Conservation (phyloP, 2,888 invertebrate genomes). For the Rotaria socialis region DNA sequence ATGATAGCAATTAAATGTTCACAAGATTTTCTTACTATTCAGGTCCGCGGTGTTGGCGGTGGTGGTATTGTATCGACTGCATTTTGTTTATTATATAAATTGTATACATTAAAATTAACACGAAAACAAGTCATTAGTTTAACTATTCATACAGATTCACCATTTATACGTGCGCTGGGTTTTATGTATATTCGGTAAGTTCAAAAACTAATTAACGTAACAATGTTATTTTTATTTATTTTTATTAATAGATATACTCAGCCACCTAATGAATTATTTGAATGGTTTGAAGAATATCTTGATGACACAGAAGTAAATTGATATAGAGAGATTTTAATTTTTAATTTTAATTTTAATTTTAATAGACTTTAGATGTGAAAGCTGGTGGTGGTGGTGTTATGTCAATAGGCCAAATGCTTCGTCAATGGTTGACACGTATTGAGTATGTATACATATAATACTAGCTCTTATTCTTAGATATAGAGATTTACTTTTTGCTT, state of each 20-base stretch:
- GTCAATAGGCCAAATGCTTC: constrained; percentile 83
- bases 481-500: background rate
- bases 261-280: constrained; percentile 87
- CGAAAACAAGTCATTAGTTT: constrained; percentile 93
- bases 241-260: constrained; percentile 76
- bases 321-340: too few species aligned
- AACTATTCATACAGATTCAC: constrained; percentile 88
- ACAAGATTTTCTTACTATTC: constrained; percentile 46
- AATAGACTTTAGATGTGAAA: constrained; percentile 86
- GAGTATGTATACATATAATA: constrained; percentile 62
- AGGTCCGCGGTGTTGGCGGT: constrained; percentile 95
- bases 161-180: constrained; percentile 91
- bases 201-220: background rate
- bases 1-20: too few species aligned
- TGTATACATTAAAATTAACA: constrained; percentile 91
- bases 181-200: constrained; percentile 71
- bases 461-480: background rate
- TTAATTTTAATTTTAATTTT: constrained; percentile 47
- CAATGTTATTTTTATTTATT: constrained; percentile 51
- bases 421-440: constrained; percentile 85
- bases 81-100: constrained; percentile 93
- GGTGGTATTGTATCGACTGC: constrained; percentile 99
- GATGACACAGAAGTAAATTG: constrained; percentile 81
- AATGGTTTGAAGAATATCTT: constrained; percentile 92
- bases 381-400: constrained; percentile 91